Conservation (phyloP, 2,888 invertebrate genomes). For the Apocheima hispidaria region DNA sequence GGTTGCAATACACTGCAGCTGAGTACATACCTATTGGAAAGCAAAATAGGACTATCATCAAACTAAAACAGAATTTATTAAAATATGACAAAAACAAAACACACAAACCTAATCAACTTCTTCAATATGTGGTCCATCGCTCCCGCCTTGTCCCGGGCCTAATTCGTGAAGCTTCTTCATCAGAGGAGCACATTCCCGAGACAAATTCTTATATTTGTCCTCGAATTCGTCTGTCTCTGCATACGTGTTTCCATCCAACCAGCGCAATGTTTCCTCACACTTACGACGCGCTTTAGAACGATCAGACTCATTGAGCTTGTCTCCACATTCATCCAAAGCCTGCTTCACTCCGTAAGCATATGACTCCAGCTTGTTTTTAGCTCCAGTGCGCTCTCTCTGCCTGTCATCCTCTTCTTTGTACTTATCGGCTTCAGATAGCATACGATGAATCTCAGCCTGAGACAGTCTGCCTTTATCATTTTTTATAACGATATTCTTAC, state of each 20-base stretch:
- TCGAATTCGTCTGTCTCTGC: conserved; percentile 90
- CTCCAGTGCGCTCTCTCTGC: conserved; percentile 87
- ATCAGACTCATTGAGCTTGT: conserved; percentile 87
- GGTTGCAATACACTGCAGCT: not conserved
- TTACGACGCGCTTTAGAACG: conserved; percentile 78
- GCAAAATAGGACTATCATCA: not conserved
- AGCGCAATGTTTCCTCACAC: conserved; percentile 87
- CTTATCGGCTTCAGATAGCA: conserved; percentile 91
- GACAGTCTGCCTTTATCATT: conserved; percentile 93
- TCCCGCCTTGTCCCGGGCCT: conserved; percentile 48
- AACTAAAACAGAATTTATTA: conserved; percentile 33
- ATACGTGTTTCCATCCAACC: conserved; percentile 89
- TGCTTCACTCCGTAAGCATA: conserved; percentile 90
- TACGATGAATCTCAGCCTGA: conserved; percentile 93
- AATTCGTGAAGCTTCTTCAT: conserved; percentile 85
- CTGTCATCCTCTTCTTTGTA: conserved; percentile 90
- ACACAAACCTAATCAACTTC: conserved; percentile 80
- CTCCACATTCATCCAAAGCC: conserved; percentile 86
- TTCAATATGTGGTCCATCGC: conserved; percentile 83
- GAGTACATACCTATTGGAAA: not conserved
- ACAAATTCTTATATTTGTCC: conserved; percentile 75
- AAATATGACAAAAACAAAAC: conserved; percentile 24
- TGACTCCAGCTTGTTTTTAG: conserved; percentile 90
- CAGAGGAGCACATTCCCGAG: conserved; percentile 72
- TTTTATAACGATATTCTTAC: conserved; percentile 91